phyloP scores from a whole-genome alignment of 2,888 invertebrate genomes.

The Parnassius mnemosyne region DNA sequence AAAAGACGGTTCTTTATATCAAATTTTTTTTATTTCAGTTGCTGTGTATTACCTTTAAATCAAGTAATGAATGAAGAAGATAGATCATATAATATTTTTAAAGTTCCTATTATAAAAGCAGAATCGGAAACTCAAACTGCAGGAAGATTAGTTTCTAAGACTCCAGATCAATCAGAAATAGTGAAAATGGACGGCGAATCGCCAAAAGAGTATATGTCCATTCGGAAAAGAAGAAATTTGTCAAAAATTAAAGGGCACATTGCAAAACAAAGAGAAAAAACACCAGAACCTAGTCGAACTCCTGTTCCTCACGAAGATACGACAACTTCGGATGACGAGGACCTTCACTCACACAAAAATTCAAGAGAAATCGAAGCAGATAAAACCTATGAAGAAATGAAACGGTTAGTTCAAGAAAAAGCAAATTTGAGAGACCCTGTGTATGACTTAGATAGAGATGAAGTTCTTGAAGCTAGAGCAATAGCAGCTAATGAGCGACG shows the following conservation, averaged over 20 bases:
- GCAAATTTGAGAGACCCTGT: constrained; percentile 66
- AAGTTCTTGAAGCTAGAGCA: constrained; percentile 69
- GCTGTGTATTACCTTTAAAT: constrained; percentile 47
- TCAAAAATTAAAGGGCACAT: constrained; percentile 78
- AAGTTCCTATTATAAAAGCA: constrained; percentile 56
- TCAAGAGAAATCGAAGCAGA: constrained; percentile 74
- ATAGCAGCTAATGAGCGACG: constrained; percentile 68
- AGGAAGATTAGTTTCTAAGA: constrained; percentile 48
- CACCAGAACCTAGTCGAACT: constrained; percentile 72
- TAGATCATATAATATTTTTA: constrained; percentile 39
- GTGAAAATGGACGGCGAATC: constrained; percentile 56
- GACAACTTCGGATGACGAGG: constrained; percentile 81
- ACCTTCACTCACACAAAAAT: constrained; percentile 49
- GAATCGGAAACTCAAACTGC: constrained; percentile 62
- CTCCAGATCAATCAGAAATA: constrained; percentile 42
- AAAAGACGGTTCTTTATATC: too few relatives aligned
- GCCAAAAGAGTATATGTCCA: constrained; percentile 74
- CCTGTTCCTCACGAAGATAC: constrained; percentile 81
- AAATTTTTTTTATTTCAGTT: constrained; percentile 33
- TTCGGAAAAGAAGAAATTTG: constrained; percentile 82
- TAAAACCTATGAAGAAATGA: constrained; percentile 74
- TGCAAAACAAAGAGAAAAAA: constrained; percentile 72
- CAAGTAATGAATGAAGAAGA: constrained; percentile 61
- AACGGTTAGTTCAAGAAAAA: constrained; percentile 64
- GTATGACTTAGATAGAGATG: constrained; percentile 69